Evolutionary conservation across 1,140 invertebrate genomes (phyloP).

Genomic region (Philopotamus ludificatus): DNA sequence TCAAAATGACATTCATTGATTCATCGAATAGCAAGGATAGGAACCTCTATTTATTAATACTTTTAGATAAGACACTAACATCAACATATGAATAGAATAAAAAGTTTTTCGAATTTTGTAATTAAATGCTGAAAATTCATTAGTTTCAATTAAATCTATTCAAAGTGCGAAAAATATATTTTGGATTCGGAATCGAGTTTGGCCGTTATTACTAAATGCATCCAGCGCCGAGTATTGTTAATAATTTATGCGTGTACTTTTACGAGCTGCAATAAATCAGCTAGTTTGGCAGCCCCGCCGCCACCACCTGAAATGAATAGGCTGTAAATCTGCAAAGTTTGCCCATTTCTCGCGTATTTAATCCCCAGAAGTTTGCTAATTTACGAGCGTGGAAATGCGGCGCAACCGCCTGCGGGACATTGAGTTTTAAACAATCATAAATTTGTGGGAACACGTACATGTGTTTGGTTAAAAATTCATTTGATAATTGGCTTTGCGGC

Average conservation of each 20-base stretch:
- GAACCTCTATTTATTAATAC: too few relatives aligned
- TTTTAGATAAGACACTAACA: too few relatives aligned
- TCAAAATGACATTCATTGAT: too few relatives aligned
- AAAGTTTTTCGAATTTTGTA: too few relatives aligned
- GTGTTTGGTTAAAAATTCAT: not conserved
- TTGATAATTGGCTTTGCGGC: not conserved
- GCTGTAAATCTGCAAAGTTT: slow-evolving; percentile 13
- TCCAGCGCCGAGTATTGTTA: too few relatives aligned
- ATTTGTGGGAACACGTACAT: not conserved
- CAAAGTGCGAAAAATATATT: too few relatives aligned
- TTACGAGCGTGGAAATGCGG: not conserved
- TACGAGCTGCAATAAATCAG: not conserved
- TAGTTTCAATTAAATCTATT: too few relatives aligned
- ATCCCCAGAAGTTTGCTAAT: slow-evolving; percentile 12
- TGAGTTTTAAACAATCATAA: slow-evolving; percentile 3
- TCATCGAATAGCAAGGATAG: too few relatives aligned
- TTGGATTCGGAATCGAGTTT: too few relatives aligned
- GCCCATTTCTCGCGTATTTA: slow-evolving; percentile 18
- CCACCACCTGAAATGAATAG: slow-evolving; percentile 16
- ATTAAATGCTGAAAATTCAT: too few relatives aligned
- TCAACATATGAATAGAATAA: too few relatives aligned
- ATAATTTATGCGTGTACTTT: not conserved
- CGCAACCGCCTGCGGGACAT: not conserved
- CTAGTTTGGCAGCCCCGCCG: not conserved
- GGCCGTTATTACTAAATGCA: too few relatives aligned